phyloP scores from a whole-genome alignment of 2,113 vertebrate genomes.

The Dryoscopus gambensis region DNA sequence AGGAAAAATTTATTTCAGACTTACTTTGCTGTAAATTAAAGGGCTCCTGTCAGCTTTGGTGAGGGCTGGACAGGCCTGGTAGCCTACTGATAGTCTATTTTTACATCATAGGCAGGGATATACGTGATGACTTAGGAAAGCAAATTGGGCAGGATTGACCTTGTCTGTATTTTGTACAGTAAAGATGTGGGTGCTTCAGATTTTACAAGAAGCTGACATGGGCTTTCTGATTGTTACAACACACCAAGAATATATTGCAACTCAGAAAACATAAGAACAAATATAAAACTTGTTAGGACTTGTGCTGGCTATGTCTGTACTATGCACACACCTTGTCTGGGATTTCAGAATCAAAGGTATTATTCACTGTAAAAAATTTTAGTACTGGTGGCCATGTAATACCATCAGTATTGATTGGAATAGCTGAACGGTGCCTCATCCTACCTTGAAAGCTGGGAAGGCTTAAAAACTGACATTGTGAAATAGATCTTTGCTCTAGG shows the following conservation, averaged over 20 bases:
- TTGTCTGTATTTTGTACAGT: not conserved
- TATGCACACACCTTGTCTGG: not conserved
- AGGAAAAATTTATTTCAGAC: not conserved
- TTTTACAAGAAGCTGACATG: not conserved
- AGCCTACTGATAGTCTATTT: not conserved
- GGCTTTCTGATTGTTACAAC: not conserved
- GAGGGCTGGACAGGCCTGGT: not conserved
- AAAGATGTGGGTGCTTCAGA: not conserved
- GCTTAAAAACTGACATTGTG: not conserved
- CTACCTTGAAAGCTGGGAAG: not conserved
- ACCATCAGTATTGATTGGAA: not conserved
- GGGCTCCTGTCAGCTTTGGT: not conserved
- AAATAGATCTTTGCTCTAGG: not conserved
- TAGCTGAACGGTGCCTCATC: not conserved
- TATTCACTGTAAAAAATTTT: not conserved
- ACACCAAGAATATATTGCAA: not conserved
- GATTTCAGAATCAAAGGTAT: not conserved
- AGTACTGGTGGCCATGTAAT: not conserved
- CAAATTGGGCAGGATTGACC: not conserved
- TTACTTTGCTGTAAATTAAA: not conserved
- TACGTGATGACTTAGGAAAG: not conserved
- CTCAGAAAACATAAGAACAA: not conserved
- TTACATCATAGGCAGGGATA: not conserved
- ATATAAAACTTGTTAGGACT: not conserved
- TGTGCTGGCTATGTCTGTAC: not conserved